Evolutionary conservation across 2,113 vertebrate genomes (phyloP).

Genomic region (Albula glossodonta): DNA sequence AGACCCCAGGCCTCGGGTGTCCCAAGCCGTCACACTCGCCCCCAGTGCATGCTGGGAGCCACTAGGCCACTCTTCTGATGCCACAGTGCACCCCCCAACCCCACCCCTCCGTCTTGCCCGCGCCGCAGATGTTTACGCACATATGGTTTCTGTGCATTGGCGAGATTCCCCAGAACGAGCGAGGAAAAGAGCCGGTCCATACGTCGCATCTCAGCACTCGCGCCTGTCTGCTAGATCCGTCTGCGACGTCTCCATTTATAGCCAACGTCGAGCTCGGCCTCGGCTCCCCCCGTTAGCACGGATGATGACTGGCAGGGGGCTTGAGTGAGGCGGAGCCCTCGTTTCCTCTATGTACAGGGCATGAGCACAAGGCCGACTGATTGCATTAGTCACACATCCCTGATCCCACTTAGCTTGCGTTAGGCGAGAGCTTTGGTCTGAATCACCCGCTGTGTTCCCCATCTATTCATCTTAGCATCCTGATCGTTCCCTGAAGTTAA

Average conservation of each 20-base stretch:
- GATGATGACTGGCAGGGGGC: neutral
- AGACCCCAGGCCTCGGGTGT: no score
- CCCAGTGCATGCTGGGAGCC: conserved; percentile 1
- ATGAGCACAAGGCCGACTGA: neutral
- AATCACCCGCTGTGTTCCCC: neutral
- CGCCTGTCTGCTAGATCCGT: conserved; percentile 21
- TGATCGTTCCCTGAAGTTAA: neutral
- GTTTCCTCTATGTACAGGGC: neutral
- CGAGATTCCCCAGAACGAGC: neutral
- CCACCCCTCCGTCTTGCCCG: conserved; percentile 8
- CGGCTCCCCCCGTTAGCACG: neutral
- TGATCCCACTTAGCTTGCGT: neutral
- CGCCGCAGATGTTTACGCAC: conserved; percentile 7
- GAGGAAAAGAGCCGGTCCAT: conserved; percentile 8
- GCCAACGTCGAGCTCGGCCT: neutral
- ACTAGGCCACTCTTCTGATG: conserved; percentile 30
- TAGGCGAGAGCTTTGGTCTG: neutral
- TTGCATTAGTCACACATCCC: neutral
- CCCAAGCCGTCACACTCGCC: neutral
- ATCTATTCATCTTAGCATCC: neutral
- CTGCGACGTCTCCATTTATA: conserved; percentile 17
- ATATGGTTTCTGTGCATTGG: conserved; percentile 13
- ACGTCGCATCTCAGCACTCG: conserved; percentile 1
- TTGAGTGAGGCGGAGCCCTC: neutral
- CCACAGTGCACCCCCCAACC: conserved; percentile 27